Percentiles rank a stretch among this genome's conserved stretches.
phyloP scores from a whole-genome alignment of 2,797 vertebrate genomes.

The Anableps anableps region DNA sequence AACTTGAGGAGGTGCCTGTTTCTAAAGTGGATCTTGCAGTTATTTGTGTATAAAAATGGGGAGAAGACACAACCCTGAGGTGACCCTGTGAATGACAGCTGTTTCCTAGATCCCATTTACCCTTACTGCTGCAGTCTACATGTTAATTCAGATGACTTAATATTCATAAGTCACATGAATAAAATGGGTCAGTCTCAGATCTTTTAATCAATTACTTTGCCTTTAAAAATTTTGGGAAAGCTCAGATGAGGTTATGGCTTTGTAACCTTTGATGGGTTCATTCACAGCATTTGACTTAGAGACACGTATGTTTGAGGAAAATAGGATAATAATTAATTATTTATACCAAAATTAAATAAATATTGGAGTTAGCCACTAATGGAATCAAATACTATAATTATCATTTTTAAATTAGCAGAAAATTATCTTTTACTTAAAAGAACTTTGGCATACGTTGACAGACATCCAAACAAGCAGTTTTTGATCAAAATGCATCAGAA shows the following conservation, averaged over 20 bases:
- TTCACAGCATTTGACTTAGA: background rate
- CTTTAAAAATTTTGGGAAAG: background rate
- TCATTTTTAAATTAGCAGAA: background rate
- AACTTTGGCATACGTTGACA: background rate
- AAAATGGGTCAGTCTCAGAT: background rate
- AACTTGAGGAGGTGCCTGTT: too few species aligned
- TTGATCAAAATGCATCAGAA: background rate
- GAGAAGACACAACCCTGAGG: too few species aligned
- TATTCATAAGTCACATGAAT: background rate
- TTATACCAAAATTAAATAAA: background rate
- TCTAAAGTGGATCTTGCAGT: too few species aligned
- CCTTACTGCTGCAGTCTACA: too few species aligned
- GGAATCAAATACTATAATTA: background rate
- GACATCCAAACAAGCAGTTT: background rate
- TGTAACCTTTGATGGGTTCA: background rate
- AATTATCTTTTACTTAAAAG: background rate
- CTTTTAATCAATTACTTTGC: background rate
- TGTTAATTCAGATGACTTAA: too few species aligned
- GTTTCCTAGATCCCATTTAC: too few species aligned
- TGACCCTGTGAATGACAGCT: too few species aligned
- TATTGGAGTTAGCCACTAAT: background rate
- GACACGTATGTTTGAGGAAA: background rate
- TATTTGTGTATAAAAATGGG: too few species aligned
- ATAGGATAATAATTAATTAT: background rate
- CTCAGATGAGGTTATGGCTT: background rate